Evolutionary conservation across 2,113 vertebrate genomes (phyloP).

Genomic region (Pituophis catenifer): DNA sequence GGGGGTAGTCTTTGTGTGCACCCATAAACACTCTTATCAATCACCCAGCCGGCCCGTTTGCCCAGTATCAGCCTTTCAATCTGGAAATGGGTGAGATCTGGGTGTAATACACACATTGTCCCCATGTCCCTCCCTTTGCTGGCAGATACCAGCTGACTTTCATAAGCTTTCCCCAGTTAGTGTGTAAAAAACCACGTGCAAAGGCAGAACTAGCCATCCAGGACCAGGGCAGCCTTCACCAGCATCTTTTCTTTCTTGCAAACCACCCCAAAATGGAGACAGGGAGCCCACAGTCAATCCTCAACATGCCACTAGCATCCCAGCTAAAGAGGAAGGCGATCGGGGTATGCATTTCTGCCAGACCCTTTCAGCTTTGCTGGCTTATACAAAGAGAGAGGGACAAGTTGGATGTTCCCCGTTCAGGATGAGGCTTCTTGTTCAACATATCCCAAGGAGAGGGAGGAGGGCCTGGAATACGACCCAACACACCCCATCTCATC

Average conservation of each 20-base stretch:
- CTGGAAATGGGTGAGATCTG: neutral
- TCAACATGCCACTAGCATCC: neutral
- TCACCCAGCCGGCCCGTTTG: neutral
- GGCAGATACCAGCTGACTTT: neutral
- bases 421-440: neutral
- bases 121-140: neutral
- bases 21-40: neutral
- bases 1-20: neutral
- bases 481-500: neutral
- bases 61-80: neutral
- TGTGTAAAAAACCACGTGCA: neutral
- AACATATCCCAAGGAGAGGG: neutral
- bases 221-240: neutral
- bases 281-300: neutral
- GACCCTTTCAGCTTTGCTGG: neutral
- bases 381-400: neutral
- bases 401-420: neutral
- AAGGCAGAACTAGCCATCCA: neutral
- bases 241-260: neutral
- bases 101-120: no score
- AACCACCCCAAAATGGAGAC: neutral
- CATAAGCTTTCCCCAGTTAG: neutral
- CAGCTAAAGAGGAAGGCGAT: neutral
- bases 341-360: neutral
- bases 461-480: neutral